Conservation (phyloP, 2,113 vertebrate genomes). For the Gyps fulvus region DNA sequence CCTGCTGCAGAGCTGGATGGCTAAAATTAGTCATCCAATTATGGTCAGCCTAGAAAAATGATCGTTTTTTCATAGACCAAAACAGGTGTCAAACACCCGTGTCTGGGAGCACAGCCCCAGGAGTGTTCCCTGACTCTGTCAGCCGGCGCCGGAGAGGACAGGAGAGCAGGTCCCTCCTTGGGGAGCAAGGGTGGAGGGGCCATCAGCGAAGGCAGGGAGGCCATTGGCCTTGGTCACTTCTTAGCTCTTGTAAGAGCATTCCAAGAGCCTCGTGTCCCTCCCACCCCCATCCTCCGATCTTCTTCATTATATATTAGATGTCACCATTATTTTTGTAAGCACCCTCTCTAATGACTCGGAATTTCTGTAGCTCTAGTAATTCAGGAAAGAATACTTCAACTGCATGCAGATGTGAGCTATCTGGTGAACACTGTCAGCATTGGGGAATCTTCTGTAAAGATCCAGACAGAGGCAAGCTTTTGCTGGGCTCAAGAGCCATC, state of each 20-base stretch:
- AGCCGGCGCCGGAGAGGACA: rapidly evolving
- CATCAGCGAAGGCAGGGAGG: neutral
- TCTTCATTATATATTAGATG: neutral
- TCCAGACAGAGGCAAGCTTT: neutral
- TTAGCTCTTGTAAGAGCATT: neutral
- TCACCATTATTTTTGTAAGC: neutral
- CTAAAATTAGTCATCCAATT: neutral
- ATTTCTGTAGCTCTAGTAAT: neutral
- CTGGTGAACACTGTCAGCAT: rapidly evolving
- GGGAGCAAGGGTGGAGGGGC: neutral
- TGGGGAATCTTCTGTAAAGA: neutral
- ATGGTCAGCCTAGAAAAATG: neutral
- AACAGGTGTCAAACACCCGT: neutral
- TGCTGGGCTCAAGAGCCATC: neutral
- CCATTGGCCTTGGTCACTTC: neutral
- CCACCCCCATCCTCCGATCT: neutral
- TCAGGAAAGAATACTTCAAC: neutral
- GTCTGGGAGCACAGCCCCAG: neutral
- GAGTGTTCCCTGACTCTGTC: neutral
- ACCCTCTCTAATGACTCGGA: neutral
- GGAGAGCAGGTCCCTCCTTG: neutral
- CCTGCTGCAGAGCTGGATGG: neutral
- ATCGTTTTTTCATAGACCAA: neutral
- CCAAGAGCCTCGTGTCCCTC: neutral
- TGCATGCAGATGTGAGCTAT: neutral